Evolutionary conservation across 2,888 invertebrate genomes (phyloP).

Genomic region (Hedychridium roseum): DNA sequence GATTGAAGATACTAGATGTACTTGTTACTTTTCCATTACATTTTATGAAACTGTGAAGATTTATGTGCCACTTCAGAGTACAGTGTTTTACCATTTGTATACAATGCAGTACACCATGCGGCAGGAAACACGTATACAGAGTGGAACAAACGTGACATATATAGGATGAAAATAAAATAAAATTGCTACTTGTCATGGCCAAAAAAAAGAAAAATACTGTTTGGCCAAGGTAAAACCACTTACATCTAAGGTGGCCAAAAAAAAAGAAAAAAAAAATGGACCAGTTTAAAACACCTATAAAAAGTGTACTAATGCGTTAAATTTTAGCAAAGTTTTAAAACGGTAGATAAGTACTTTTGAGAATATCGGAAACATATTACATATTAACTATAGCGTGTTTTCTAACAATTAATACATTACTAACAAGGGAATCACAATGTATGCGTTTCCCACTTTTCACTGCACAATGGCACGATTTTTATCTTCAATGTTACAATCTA

Average conservation of each 20-base stretch:
- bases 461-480: slow-evolving; percentile 58
- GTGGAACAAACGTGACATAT: too few species aligned
- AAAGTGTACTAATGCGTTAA: slow-evolving; percentile 43
- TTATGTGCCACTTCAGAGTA: too few species aligned
- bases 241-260: slow-evolving; percentile 32
- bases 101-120: too few species aligned
- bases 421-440: slow-evolving; percentile 55
- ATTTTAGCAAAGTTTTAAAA: slow-evolving; percentile 57
- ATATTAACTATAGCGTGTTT: slow-evolving; percentile 54
- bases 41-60: too few species aligned
- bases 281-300: slow-evolving; percentile 33
- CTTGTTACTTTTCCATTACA: too few species aligned
- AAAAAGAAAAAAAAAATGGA: slow-evolving; percentile 21
- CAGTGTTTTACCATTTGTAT: too few species aligned
- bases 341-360: slow-evolving; percentile 63
- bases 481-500: slow-evolving; percentile 42
- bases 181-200: slow-evolving; percentile 29
- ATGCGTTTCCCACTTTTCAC: slow-evolving; percentile 53
- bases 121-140: too few species aligned
- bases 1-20: too few species aligned
- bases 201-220: slow-evolving; percentile 32
- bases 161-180: slow-evolving; percentile 10
- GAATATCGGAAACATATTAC: slow-evolving; percentile 60
- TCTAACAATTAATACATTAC: slow-evolving; percentile 56
- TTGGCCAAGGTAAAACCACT: slow-evolving; percentile 38